Conservation (phyloP, 2,888 invertebrate species). For the Osmoderma eremita region DNA sequence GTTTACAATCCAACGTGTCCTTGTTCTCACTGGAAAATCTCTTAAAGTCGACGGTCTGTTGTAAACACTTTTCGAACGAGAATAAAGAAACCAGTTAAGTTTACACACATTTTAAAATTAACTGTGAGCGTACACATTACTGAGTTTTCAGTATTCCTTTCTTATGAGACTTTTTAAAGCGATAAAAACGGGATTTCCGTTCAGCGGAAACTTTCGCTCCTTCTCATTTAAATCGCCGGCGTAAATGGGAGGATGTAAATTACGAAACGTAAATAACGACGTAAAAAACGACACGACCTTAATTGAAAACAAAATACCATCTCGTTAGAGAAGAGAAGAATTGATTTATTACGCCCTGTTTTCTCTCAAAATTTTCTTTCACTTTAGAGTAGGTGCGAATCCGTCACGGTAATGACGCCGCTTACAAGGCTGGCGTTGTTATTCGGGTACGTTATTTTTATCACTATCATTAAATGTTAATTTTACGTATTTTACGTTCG, state of each 20-base stretch:
- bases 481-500: slow-evolving; percentile 13
- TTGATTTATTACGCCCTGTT: background rate
- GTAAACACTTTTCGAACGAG: too few species aligned
- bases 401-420: slow-evolving; percentile 21
- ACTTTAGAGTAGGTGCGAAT: background rate
- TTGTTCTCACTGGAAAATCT: too few species aligned
- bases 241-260: slow-evolving; percentile 6
- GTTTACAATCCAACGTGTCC: too few species aligned
- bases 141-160: too few species aligned
- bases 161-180: too few species aligned
- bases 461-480: slow-evolving; percentile 35
- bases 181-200: slow-evolving; percentile 14
- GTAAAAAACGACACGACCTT: background rate
- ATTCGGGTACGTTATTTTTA: slow-evolving; percentile 26
- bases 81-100: too few species aligned
- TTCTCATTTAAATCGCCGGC: background rate
- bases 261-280: background rate
- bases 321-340: slow-evolving; percentile 7
- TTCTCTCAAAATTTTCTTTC: slow-evolving; percentile 2
- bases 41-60: too few species aligned
- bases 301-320: slow-evolving; percentile 13
- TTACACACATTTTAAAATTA: too few species aligned
- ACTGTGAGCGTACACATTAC: too few species aligned
- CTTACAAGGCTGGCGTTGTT: slow-evolving; percentile 13
- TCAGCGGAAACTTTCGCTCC: background rate